Base-by-base conservation (phyloP, 2,797 vertebrate species). In the Adelosebastes latens region DNA sequence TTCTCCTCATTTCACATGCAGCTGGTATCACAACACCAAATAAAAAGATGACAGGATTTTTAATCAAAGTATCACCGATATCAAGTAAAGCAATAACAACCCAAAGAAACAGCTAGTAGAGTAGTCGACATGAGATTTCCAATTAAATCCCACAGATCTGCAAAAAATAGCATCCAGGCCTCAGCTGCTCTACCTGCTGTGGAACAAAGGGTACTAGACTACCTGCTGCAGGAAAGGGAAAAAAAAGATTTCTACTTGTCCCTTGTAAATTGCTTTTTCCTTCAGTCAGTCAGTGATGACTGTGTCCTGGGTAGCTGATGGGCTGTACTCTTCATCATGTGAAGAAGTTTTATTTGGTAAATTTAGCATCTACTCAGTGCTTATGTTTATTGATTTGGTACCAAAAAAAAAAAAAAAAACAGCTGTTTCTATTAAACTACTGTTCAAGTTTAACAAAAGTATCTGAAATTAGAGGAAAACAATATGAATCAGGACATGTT, bases 91-190 rank as follows among this genome's bases (percentile, higher is more conserved):
- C 34, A 61, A 65, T 75, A 74, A 53, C 52, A 82, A 32, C 25
- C 36, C 3, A 64, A 42, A 65, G 75, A 61, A 53, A 75, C 42
- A 60, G 25, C 7, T 34, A 3, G 8, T 49, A 20, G 46, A 11
- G 31, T 18, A 53, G 63, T 13, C 11, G 1, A 49, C 31, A 8
- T 81, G 24, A 67, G 22, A 64, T 73, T 78, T 80, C 63, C 42
- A 84, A 87, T 86, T 73, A 78, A 39, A n/a, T 27, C 34, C 22
- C 55, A 64, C 52, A 25, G 13, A 69, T 73, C 53, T 55, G 74
- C 22, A 75, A 61, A 76, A 79, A 79, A 32, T 24, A n/a, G 7
- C 14, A 58, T 7, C 62, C 36, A 58, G 32, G n/a, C 32, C 32
- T 62, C 67, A 22, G 56, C 64, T 71, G 60, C 52, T 72, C 29